Evolutionary conservation across 2,797 vertebrate genomes (phyloP).

Genomic region (Oophaga sylvatica): DNA sequence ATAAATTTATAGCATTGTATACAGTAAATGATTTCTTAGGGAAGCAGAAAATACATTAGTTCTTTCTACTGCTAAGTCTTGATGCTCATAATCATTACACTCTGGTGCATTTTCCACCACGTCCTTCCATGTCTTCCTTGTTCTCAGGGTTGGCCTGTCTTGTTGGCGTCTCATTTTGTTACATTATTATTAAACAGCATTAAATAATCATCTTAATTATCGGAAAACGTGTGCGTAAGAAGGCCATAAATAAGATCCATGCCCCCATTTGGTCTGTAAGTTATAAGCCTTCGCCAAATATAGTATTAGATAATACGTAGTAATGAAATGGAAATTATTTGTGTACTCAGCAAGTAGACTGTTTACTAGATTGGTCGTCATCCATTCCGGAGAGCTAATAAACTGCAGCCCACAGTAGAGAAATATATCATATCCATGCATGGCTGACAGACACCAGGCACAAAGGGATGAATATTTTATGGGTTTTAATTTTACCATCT

Average conservation of each 20-base stretch:
- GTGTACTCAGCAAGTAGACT: slow-evolving; percentile 34
- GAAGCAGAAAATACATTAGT: not conserved
- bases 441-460: slow-evolving; percentile 65
- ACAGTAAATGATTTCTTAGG: not conserved
- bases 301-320: slow-evolving; percentile 12
- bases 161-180: not conserved
- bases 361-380: slow-evolving; percentile 64
- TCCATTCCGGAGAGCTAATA: slow-evolving; percentile 53
- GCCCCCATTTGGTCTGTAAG: not conserved
- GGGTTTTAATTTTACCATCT: slow-evolving; percentile 73
- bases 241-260: not conserved
- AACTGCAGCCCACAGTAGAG: slow-evolving; percentile 58
- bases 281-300: not conserved
- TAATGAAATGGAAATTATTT: slow-evolving; percentile 26
- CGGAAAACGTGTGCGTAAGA: not conserved
- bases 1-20: no score
- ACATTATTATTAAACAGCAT: not conserved
- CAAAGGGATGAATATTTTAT: slow-evolving; percentile 72
- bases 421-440: slow-evolving; percentile 57
- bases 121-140: not conserved
- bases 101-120: no score
- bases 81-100: not conserved
- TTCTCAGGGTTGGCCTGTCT: not conserved
- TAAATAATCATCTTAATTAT: slow-evolving; percentile 40
- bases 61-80: not conserved